Evolutionary conservation across 2,797 vertebrate genomes (phyloP).

Genomic region (Psittacula echo): DNA sequence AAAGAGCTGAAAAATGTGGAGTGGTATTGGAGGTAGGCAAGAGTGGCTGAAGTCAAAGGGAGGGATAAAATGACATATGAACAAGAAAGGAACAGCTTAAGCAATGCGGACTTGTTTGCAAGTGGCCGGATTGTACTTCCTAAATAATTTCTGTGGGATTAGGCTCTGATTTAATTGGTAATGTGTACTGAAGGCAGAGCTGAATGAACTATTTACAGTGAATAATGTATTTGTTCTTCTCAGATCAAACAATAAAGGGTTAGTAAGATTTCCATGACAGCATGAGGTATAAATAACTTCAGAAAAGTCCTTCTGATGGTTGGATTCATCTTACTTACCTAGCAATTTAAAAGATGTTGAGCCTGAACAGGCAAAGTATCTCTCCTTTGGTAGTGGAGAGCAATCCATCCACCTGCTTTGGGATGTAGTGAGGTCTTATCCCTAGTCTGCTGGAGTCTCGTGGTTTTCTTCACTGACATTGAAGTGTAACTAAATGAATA

Average conservation of each 20-base stretch:
- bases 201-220: slow-evolving; percentile 22
- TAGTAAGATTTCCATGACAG: neutral
- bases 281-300: neutral
- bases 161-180: slow-evolving; percentile 40
- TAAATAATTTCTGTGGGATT: slow-evolving; percentile 5
- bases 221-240: slow-evolving; percentile 30
- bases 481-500: neutral
- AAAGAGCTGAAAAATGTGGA: neutral
- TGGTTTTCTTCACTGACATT: slow-evolving; percentile 1
- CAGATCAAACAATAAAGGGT: neutral
- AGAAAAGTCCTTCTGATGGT: neutral
- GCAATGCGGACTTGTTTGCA: slow-evolving; percentile 18
- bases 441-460: neutral
- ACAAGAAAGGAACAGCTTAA: neutral
- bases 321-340: neutral
- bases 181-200: neutral
- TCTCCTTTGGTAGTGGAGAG: neutral
- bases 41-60: neutral
- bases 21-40: neutral
- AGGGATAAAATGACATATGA: neutral
- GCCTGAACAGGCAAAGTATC: neutral
- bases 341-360: neutral
- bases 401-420: neutral
- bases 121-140: too few species aligned
- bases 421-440: neutral